These are phyloP conservation scores for Catostomus latipinnis DNA, from an alignment of 2,797 vertebrate species.

Conservation along the genomic window DNA sequence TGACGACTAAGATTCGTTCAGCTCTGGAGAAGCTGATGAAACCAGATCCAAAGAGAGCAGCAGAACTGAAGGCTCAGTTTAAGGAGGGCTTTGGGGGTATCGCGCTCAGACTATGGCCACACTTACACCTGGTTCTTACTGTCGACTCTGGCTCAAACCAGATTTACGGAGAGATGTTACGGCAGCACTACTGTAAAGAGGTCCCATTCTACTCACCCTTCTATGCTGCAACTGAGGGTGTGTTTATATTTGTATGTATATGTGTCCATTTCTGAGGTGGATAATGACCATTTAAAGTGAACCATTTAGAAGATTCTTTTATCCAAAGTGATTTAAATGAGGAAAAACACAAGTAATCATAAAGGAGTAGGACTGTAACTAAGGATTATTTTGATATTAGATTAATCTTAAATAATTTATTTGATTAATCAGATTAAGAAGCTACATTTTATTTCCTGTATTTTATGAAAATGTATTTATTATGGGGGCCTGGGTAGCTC, in stretches of 20 bases:
- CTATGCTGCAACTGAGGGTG: constrained; percentile 87
- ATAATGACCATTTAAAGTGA: not conserved
- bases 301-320: too few species aligned
- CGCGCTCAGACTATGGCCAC: constrained; percentile 85
- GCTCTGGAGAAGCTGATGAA: constrained; percentile 73
- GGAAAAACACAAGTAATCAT: too few species aligned
- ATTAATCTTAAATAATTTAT: too few species aligned
- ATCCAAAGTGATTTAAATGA: too few species aligned
- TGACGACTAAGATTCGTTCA: constrained; percentile 70
- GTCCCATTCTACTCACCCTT: constrained; percentile 89
- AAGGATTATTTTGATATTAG: too few species aligned
- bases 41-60: constrained; percentile 77
- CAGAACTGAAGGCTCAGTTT: constrained; percentile 76
- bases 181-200: constrained; percentile 81
- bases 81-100: constrained; percentile 81
- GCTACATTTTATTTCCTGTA: too few species aligned
- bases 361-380: too few species aligned
- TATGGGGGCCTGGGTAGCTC: too few species aligned
- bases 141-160: constrained; percentile 82
- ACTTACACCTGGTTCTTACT: constrained; percentile 84
- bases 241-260: not conserved
- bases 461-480: too few species aligned
- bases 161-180: constrained; percentile 83
- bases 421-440: too few species aligned
- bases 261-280: constrained; percentile 4